Evolutionary conservation across 2,888 invertebrate genomes (phyloP).

Genomic region (Trichopria drosophilae): DNA sequence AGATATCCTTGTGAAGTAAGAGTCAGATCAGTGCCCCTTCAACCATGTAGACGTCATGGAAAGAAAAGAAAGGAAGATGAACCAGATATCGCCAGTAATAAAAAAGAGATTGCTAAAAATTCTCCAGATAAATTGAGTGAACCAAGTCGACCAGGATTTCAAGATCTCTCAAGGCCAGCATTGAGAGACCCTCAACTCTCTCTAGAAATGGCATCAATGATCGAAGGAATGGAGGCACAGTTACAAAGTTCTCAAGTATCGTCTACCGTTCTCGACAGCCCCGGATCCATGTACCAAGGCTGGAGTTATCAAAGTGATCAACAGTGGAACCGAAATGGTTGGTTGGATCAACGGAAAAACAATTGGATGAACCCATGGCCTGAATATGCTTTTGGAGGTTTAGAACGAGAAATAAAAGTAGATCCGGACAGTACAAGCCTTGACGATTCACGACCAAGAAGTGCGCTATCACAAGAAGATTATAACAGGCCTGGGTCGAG

Average conservation of each 20-base stretch:
- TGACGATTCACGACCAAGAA: slow-evolving; percentile 53
- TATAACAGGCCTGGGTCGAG: slow-evolving; percentile 51
- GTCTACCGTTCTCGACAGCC: slow-evolving; percentile 75
- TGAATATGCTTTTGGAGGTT: slow-evolving; percentile 51
- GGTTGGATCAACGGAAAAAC: slow-evolving; percentile 55
- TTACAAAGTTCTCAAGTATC: slow-evolving; percentile 84
- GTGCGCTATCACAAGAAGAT: slow-evolving; percentile 52
- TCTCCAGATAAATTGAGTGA: slow-evolving; percentile 45
- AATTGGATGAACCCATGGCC: slow-evolving; percentile 56
- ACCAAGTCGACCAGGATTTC: slow-evolving; percentile 40
- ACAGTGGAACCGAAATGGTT: slow-evolving; percentile 52
- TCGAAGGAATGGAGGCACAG: slow-evolving; percentile 77
- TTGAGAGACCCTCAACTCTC: slow-evolving; percentile 61
- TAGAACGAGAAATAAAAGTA: slow-evolving; percentile 66
- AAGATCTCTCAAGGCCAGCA: slow-evolving; percentile 44
- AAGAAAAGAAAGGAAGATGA: slow-evolving; percentile 79
- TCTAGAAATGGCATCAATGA: slow-evolving; percentile 76
- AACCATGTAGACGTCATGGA: slow-evolving; percentile 77
- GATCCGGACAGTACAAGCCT: slow-evolving; percentile 75
- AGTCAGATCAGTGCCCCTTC: slow-evolving; percentile 80
- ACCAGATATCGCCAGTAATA: slow-evolving; percentile 58
- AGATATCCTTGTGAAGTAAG: slow-evolving; percentile 87
- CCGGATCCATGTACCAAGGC: slow-evolving; percentile 59
- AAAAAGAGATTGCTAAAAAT: slow-evolving; percentile 54
- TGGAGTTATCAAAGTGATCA: slow-evolving; percentile 58